phyloP scores from a whole-genome alignment of 2,797 vertebrate genomes.

The Lithobates sylvaticus region DNA sequence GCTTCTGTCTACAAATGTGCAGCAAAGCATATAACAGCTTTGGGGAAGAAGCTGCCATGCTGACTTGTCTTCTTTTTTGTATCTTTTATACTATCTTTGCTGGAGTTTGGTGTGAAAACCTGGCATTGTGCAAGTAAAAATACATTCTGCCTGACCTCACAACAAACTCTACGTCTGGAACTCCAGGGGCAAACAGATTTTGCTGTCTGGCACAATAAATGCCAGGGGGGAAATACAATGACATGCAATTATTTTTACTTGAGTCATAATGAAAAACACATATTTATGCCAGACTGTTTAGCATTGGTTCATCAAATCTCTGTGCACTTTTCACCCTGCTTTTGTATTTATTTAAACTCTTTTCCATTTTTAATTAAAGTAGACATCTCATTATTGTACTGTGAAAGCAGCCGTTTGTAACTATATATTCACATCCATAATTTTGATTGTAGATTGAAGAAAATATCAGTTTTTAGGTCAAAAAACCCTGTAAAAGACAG shows the following conservation, averaged over 20 bases:
- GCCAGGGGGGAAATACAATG: constrained; percentile 47
- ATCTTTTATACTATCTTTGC: constrained; percentile 29
- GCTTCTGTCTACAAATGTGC: constrained; percentile 22
- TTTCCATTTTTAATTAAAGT: not conserved
- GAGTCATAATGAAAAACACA: constrained; percentile 6
- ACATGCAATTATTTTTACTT: constrained; percentile 56
- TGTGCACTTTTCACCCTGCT: not conserved
- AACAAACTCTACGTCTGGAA: constrained; percentile 58
- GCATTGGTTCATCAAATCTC: constrained; percentile 48
- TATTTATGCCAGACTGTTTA: constrained; percentile 64
- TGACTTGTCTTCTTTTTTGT: constrained; percentile 16
- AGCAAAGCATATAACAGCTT: constrained; percentile 27
- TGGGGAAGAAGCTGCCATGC: constrained; percentile 43
- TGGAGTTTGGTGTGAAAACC: constrained; percentile 39
- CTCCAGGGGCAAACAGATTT: constrained; percentile 38
- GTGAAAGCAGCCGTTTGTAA: not conserved
- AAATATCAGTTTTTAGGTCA: too few species aligned
- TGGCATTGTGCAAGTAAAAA: constrained; percentile 43
- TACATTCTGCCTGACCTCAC: constrained; percentile 30
- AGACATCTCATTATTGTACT: not conserved
- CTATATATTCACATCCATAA: too few species aligned
- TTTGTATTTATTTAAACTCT: not conserved
- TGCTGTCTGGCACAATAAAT: constrained; percentile 25
- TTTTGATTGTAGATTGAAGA: not conserved
- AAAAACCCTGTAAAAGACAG: too few species aligned